Evolutionary conservation across 2,113 vertebrate species (phyloP).

Genomic region (Recurvirostra avosetta): DNA sequence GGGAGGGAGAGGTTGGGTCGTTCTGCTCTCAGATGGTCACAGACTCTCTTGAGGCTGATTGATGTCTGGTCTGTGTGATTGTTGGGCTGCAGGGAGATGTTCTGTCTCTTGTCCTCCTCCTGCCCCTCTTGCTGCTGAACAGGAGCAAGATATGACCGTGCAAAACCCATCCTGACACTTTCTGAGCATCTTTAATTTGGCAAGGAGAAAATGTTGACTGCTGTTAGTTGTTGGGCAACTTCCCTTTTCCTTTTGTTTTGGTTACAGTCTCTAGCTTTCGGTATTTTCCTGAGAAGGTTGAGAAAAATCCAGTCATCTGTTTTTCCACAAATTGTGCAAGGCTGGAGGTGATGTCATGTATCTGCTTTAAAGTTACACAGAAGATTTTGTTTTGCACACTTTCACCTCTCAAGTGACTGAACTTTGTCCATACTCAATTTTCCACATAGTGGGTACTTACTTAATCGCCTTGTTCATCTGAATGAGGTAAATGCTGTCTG

Average conservation of each 20-base stretch:
- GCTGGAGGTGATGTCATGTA: not conserved
- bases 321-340: not conserved
- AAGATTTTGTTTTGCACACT: not conserved
- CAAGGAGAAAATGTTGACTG: not conserved
- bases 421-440: not conserved
- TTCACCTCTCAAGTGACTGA: not conserved
- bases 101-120: not conserved
- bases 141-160: not conserved
- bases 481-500: not conserved
- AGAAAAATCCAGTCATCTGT: not conserved
- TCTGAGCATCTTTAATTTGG: not conserved
- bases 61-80: not conserved
- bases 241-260: conserved; percentile 19
- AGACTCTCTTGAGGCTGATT: not conserved
- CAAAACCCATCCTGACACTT: not conserved
- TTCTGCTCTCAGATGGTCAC: not conserved
- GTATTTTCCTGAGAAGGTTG: not conserved
- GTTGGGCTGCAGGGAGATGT: not conserved
- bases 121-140: not conserved
- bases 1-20: not conserved
- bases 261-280: conserved; percentile 10
- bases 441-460: not conserved
- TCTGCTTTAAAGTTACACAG: not conserved
- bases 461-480: not conserved
- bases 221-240: not conserved